Base-by-base conservation (phyloP, 2,888 invertebrate species). In the Kryphioiulus occultus region DNA sequence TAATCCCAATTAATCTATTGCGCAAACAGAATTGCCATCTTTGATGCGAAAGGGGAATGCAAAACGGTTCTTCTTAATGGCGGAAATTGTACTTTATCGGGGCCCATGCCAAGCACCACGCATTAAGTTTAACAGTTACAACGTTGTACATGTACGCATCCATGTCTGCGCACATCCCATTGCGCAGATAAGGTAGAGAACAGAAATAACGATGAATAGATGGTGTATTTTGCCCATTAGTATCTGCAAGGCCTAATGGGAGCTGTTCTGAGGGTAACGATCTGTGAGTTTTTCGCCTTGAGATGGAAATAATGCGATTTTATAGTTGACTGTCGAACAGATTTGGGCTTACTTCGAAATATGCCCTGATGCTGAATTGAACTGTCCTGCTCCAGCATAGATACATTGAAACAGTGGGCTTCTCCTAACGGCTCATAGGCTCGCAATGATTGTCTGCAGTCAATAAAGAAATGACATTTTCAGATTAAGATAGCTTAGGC, bases 1-100 rank as follows among this genome's bases (percentile, higher is more conserved):
- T 78, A 78, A 78, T 78, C 78, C 78, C 78, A 78, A 78, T 78
- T 78, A 78, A 78, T 78, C 78, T 78, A 78, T 78, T 78, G 30
- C 78, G 78, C 78, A 78, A 78, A 78, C 78, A 78, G 17, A 78
- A 78, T 78, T 78, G 78, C 78, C 78, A 78, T 78, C 78, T 78
- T 78, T 78, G 78, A 78, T 78, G 78, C 78, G 78, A 78, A 78
- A 32, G 68, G 68, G 78, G 78, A 32, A 78, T 78, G 78, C 78
- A 78, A 78, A 78, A 78, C 26, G 78, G 78, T 32, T 30, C 17
- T 78, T 4, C 30, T 78, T 78, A 78, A 78, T 78, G 78, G 78
- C 30, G 78, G 78, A 30, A 78, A 78, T 78, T 30, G 30, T 78
- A 78, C 78, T 26, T 78, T 78, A 78, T 78, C 78, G 78, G 4